Conservation (phyloP, 1,140 invertebrate genomes). For the Pogonomyrmex californicus region DNA sequence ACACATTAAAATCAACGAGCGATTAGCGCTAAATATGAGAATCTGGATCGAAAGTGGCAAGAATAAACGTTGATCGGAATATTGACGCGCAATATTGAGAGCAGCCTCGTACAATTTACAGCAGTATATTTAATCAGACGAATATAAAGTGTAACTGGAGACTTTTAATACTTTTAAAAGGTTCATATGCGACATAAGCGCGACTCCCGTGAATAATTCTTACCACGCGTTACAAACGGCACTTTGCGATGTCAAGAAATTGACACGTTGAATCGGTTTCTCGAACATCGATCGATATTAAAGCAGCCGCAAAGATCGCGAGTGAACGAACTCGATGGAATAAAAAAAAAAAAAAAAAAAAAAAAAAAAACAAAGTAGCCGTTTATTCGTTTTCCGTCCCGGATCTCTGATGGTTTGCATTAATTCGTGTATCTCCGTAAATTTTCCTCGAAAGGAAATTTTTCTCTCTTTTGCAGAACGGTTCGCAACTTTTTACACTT, state of each 20-base stretch:
- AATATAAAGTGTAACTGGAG: background rate
- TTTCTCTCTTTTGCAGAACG: background rate
- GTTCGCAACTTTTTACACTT: background rate
- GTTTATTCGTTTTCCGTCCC: background rate
- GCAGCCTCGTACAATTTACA: background rate
- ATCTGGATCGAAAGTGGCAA: background rate
- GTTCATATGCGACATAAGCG: background rate
- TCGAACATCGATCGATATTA: conserved; percentile 1
- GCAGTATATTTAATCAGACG: background rate
- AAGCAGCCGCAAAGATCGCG: background rate
- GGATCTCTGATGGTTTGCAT: background rate
- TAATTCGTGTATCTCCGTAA: background rate
- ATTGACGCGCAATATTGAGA: conserved; percentile 9
- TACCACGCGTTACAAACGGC: background rate
- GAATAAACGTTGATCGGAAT: conserved; percentile 1
- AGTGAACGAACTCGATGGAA: background rate
- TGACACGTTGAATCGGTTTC: background rate
- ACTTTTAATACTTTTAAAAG: background rate
- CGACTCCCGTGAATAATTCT: background rate
- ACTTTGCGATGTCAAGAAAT: background rate
- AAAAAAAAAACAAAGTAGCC: background rate
- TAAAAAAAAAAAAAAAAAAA: too few species aligned
- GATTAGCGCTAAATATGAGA: conserved; percentile 18
- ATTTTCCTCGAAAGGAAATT: background rate
- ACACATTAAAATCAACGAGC: background rate